Evolutionary conservation across 2,888 invertebrate genomes (phyloP), one percentile per base, ranked within the genome.

Genomic region (Bombylius major): DNA sequence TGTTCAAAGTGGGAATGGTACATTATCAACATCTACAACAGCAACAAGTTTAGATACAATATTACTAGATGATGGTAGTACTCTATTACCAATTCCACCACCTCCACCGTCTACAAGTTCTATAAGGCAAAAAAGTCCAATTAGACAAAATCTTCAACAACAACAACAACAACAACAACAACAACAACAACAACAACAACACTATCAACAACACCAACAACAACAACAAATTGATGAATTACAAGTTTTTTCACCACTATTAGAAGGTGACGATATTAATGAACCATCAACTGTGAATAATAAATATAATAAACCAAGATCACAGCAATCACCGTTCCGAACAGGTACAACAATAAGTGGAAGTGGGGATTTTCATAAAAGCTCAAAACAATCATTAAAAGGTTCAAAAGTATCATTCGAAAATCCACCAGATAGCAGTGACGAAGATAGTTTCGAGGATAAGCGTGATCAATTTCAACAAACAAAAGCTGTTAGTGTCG

Each of bases 21-120:
- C 78, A 39, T 71, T 82, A 13, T 81, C 82, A 4, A 72, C 79
- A 44, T 80, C 82, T 47, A 81, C 82, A 56, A 80, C 82, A 65
- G 77, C 79, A 68, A 80, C 82, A 33, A 81, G 81, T 59, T 70
- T 82, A 59, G 81, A 81, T 60, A 76, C 76, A 47, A 75, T 62
- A 13, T 50, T 62, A 13, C 58, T 62, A 48, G 64, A 63, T 57
- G 60, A 60, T 42, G 49, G 46, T 46, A 58, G 45, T 34, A 58
- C 48, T 42, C 49, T 50, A 50, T 54, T 58, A 48, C 12, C 49
- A 34, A 50, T 59, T 45, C 56, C 57, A 51, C 54, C 55, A 48
- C 53, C 51, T 48, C 55, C 56, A 48, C 47, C 23, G 7, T 33
- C 12, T 13, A 32, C 45, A 50, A 9, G 23, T 23, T 8, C 9